These are phyloP conservation scores for Orbicella faveolata DNA, from an alignment of 64 coral and sea anemone genomes.

Conservation along the genomic window DNA sequence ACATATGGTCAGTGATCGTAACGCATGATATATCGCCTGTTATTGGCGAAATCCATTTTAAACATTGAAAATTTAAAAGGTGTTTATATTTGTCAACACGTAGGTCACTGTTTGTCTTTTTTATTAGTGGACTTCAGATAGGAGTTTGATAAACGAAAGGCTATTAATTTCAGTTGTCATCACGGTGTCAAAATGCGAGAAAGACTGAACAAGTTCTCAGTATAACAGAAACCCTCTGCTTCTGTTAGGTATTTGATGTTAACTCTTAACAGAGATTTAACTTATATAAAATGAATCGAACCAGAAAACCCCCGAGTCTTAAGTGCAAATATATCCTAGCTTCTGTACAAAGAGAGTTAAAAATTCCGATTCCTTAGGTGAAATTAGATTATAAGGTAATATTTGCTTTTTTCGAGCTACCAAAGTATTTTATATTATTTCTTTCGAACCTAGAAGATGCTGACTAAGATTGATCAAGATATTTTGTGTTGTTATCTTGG, in stretches of 20 bases:
- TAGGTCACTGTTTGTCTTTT: background rate
- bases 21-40: background rate
- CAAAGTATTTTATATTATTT: background rate
- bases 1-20: background rate
- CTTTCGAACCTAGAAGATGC: background rate
- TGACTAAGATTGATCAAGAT: background rate
- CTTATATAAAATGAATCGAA: no score
- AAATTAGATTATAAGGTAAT: background rate
- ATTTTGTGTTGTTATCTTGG: background rate
- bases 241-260: no score
- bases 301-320: no score
- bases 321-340: no score
- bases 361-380: no score
- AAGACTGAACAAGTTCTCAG: background rate
- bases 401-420: background rate
- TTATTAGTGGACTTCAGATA: background rate
- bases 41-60: constrained; percentile 24
- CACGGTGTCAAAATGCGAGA: background rate
- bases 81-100: background rate
- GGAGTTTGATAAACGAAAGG: background rate
- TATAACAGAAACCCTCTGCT: background rate
- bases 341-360: no score
- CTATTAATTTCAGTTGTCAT: background rate
- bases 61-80: constrained; percentile 1
- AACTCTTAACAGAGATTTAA: no score